A percentile compares a stretch with the other conserved stretches of the same genome.
Evolutionary conservation across 1,140 invertebrate species (phyloP).

Genomic region (Paralvinella palmiformis): DNA sequence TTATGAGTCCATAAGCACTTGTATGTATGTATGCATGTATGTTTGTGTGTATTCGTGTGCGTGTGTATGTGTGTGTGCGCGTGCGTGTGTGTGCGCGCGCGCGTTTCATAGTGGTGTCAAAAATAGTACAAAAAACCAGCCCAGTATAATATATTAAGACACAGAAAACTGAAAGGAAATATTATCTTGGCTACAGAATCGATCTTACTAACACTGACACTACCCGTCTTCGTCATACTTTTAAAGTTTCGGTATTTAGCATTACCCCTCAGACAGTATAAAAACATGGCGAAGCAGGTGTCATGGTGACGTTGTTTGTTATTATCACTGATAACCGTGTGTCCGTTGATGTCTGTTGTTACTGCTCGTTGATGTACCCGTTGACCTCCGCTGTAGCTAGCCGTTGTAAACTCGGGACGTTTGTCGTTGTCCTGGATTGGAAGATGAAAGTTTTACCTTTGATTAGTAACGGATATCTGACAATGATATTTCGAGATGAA

Average conservation of each 20-base stretch:
- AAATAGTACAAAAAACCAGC: constrained; percentile 34
- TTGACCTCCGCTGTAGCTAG: no score
- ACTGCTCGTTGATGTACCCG: not conserved
- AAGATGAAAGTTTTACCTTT: no score
- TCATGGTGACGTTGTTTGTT: not conserved
- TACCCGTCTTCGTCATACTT: constrained; percentile 20
- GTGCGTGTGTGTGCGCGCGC: not conserved
- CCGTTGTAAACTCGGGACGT: no score
- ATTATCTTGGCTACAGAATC: constrained; percentile 53
- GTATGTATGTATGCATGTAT: not conserved
- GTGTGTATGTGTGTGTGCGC: not conserved
- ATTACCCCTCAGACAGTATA: constrained; percentile 4
- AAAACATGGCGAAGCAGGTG: constrained; percentile 4
- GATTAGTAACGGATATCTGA: no score
- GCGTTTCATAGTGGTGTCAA: not conserved
- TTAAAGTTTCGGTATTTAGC: constrained; percentile 7
- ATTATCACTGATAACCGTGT: not conserved
- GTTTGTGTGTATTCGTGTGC: not conserved
- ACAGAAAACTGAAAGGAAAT: constrained; percentile 53
- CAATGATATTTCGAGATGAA: no score
- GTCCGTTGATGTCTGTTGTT: constrained; percentile 1
- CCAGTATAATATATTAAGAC: constrained; percentile 55
- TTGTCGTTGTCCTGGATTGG: not conserved
- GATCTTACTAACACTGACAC: constrained; percentile 51
- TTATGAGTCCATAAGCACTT: no score